Percentiles rank a stretch among this genome's conserved stretches.
phyloP scores from a whole-genome alignment of 2,797 vertebrate species.

The Gallinago stenura region DNA sequence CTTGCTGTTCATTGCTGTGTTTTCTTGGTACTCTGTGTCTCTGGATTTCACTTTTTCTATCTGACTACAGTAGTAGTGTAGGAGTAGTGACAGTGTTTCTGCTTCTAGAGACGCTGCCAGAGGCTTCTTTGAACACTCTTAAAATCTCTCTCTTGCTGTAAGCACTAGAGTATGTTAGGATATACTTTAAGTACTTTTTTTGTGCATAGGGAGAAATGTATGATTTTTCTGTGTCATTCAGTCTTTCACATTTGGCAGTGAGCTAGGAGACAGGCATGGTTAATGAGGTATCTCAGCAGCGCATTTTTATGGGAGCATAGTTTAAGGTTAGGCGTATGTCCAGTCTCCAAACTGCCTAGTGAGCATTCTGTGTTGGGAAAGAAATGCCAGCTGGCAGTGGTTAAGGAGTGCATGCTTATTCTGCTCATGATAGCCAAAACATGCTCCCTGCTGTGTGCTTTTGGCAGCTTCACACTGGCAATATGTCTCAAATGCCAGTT shows the following conservation, averaged over 20 bases:
- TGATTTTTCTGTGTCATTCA: conserved; percentile 1
- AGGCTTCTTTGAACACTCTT: neutral
- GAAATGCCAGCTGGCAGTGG: conserved; percentile 65
- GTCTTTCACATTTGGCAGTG: conserved; percentile 21
- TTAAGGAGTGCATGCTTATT: conserved; percentile 53
- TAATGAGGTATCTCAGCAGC: conserved; percentile 42
- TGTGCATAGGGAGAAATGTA: neutral
- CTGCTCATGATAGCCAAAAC: conserved; percentile 64
- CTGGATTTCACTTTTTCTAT: neutral
- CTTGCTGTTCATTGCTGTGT: neutral
- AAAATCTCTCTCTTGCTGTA: neutral
- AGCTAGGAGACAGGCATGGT: neutral
- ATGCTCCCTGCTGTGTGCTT: conserved; percentile 66
- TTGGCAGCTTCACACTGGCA: conserved; percentile 61
- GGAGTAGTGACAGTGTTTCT: neutral
- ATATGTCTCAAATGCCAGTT: conserved; percentile 59
- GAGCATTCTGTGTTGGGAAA: conserved; percentile 49
- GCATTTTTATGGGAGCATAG: neutral
- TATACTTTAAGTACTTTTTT: neutral
- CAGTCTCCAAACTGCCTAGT: conserved; percentile 56
- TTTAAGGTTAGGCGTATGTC: conserved; percentile 53
- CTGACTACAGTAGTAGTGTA: neutral
- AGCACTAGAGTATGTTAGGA: neutral
- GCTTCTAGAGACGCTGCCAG: neutral
- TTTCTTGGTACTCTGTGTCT: neutral